Evolutionary conservation across 1,140 invertebrate species (phyloP).

Genomic region (Ceratina japonica): DNA sequence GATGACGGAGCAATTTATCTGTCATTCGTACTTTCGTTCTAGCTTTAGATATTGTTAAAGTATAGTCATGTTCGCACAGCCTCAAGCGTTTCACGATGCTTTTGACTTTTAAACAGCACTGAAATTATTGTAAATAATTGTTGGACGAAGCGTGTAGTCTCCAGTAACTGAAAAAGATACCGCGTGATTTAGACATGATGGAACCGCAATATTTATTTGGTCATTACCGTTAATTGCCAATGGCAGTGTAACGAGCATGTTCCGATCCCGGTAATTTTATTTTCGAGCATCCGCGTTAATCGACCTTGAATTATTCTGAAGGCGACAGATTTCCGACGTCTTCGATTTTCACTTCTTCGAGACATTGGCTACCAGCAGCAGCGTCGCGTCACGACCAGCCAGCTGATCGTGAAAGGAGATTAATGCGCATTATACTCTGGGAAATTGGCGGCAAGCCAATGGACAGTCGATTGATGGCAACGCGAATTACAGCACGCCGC

Average conservation of each 20-base stretch:
- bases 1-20: background rate
- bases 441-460: slow-evolving; percentile 51
- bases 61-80: background rate
- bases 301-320: slow-evolving; percentile 51
- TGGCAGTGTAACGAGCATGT: slow-evolving; percentile 3
- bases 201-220: background rate
- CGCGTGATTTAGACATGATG: background rate
- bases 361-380: slow-evolving; percentile 47
- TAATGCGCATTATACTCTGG: slow-evolving; percentile 36
- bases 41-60: background rate
- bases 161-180: background rate
- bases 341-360: slow-evolving; percentile 49
- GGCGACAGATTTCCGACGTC: slow-evolving; percentile 26
- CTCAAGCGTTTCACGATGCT: background rate
- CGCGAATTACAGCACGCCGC: slow-evolving; percentile 4
- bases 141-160: background rate
- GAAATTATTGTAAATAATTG: no score
- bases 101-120: background rate
- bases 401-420: slow-evolving; percentile 49
- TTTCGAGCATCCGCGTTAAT: slow-evolving; percentile 49
- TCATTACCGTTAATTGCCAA: background rate
- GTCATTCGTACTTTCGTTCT: background rate
- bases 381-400: background rate
- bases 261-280: slow-evolving; percentile 16
- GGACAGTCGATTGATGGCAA: slow-evolving; percentile 43